These are phyloP conservation scores for Pitangus sulphuratus DNA, from an alignment of 2,797 vertebrate genomes.

Conservation along the genomic window DNA sequence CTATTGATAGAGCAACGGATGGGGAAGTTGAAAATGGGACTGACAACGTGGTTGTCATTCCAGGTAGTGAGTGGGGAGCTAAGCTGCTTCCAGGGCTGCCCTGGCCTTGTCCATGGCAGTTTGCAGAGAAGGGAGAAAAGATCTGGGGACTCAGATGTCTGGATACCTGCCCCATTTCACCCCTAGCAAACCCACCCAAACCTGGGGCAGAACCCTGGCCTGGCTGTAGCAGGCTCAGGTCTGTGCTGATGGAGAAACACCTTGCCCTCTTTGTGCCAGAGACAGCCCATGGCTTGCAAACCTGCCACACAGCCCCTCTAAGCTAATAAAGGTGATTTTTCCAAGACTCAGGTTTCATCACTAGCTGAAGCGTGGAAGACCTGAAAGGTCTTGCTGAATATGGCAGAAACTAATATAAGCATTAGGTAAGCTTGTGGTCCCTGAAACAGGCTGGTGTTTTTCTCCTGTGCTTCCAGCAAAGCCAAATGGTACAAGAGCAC, in stretches of 20 bases:
- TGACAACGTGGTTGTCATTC: rapidly evolving
- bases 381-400: not conserved
- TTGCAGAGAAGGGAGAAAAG: not conserved
- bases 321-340: not conserved
- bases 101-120: not conserved
- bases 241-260: rapidly evolving
- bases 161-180: rapidly evolving
- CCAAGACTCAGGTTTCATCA: not conserved
- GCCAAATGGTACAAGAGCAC: not conserved
- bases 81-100: not conserved
- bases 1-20: rapidly evolving
- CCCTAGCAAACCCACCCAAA: not conserved
- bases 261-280: rapidly evolving
- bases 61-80: not conserved
- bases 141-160: rapidly evolving
- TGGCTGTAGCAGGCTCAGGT: rapidly evolving
- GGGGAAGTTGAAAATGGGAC: not conserved
- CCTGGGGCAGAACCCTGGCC: rapidly evolving
- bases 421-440: not conserved
- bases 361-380: not conserved
- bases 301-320: not conserved
- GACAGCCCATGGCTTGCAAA: rapidly evolving
- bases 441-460: not conserved
- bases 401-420: not conserved
- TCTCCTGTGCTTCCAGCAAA: not conserved